Conservation (phyloP, 2,797 vertebrate genomes). For the Austrolebias charrua region DNA sequence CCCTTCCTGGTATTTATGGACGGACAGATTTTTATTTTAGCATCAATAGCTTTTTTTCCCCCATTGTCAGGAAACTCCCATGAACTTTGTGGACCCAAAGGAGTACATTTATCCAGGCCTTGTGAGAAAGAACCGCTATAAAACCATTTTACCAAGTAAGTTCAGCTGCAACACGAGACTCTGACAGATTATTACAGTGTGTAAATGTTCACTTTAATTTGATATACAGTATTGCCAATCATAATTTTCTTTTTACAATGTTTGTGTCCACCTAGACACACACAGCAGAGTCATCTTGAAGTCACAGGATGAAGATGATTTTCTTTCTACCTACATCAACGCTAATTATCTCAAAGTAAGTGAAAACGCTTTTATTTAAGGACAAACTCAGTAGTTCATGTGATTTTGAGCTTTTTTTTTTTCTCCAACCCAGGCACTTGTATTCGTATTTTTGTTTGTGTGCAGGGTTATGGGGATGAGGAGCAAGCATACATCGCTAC, state of each 20-base stretch:
- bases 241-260: no score
- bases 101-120: constrained; percentile 96
- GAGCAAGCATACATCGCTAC: constrained; percentile 96
- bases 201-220: neutral
- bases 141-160: constrained; percentile 98
- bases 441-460: constrained; percentile 3
- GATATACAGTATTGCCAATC: no score
- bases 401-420: neutral
- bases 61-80: constrained; percentile 91
- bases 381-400: neutral
- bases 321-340: constrained; percentile 96
- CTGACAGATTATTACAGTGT: neutral
- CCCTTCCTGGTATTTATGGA: constrained; percentile 14
- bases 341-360: constrained; percentile 97
- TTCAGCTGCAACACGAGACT: constrained; percentile 37
- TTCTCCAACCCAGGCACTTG: neutral
- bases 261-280: constrained; percentile 80
- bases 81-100: constrained; percentile 99
- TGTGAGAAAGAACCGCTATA: constrained; percentile 98
- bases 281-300: constrained; percentile 97
- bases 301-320: constrained; percentile 89
- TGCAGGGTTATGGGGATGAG: constrained; percentile 91
- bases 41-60: constrained; percentile 45
- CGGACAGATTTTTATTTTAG: constrained; percentile 28
- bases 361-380: constrained; percentile 25